Evolutionary conservation across 2,797 vertebrate species (phyloP).

Genomic region (Merluccius polli): DNA sequence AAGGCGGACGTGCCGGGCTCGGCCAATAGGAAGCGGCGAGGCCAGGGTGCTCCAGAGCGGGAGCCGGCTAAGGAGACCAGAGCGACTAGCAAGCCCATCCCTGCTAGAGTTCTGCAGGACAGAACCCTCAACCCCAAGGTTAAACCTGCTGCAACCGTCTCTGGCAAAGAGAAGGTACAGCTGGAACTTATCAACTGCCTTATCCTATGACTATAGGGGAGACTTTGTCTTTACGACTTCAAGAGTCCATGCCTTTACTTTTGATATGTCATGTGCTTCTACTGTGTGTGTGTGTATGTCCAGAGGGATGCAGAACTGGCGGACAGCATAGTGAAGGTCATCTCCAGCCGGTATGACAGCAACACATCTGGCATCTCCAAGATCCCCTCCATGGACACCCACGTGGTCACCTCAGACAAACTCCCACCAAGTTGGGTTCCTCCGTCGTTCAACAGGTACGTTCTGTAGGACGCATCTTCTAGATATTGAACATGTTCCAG

Average conservation of each 20-base stretch:
- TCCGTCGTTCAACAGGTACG: slow-evolving; percentile 52
- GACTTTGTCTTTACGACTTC: neutral
- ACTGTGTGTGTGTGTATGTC: neutral
- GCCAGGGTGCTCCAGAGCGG: slow-evolving; percentile 10
- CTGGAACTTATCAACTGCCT: neutral
- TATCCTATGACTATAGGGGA: neutral
- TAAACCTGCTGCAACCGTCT: slow-evolving; percentile 17
- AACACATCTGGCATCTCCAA: slow-evolving; percentile 28
- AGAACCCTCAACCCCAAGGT: slow-evolving; percentile 11
- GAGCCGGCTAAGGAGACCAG: slow-evolving; percentile 11
- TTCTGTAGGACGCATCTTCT: neutral
- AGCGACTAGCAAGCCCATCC: slow-evolving; percentile 21
- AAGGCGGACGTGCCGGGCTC: slow-evolving; percentile 4
- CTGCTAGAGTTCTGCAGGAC: slow-evolving; percentile 33
- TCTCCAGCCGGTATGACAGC: slow-evolving; percentile 64
- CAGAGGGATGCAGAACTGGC: slow-evolving; percentile 54
- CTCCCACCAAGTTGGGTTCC: slow-evolving; percentile 15
- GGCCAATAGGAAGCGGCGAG: slow-evolving; percentile 27
- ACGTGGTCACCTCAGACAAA: slow-evolving; percentile 24
- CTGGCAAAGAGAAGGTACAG: slow-evolving; percentile 58
- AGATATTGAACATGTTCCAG: too few relatives aligned
- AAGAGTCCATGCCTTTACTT: neutral
- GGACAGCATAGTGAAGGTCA: slow-evolving; percentile 64
- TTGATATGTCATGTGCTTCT: neutral
- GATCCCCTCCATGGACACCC: neutral